These are phyloP conservation scores for Saccopteryx leptura DNA, from an alignment of 2,113 vertebrate genomes.

Conservation along the genomic window DNA sequence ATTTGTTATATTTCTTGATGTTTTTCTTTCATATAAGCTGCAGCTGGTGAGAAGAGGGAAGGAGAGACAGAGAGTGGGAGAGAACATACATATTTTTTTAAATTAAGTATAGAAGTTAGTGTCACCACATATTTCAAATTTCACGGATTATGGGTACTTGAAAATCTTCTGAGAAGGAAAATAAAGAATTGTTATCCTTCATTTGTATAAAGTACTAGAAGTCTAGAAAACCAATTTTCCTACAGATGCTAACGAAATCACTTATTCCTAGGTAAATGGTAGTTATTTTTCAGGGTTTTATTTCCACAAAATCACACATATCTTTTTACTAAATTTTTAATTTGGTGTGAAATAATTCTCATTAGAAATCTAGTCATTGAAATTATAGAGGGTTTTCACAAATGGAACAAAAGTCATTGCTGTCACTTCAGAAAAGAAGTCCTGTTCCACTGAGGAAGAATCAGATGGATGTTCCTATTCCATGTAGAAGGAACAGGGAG, in stretches of 20 bases:
- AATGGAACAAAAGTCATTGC: neutral
- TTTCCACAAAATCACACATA: neutral
- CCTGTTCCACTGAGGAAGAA: neutral
- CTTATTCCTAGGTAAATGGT: neutral
- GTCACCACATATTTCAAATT: neutral
- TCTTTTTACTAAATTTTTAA: slow-evolving; percentile 17
- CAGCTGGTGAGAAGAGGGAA: neutral
- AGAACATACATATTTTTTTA: neutral
- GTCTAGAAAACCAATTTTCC: neutral
- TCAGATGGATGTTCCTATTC: neutral
- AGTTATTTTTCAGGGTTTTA: neutral
- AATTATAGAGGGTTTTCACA: neutral
- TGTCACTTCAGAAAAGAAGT: neutral
- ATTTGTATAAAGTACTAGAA: neutral
- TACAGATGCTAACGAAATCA: neutral
- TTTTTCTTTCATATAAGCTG: neutral
- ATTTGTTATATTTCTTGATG: neutral
- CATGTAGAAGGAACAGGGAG: neutral
- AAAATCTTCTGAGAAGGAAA: slow-evolving; percentile 18
- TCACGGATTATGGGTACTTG: neutral
- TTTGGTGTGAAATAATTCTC: neutral
- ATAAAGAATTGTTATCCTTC: neutral
- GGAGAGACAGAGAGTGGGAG: neutral
- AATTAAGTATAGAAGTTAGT: neutral
- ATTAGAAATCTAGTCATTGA: slow-evolving; percentile 16